A percentile compares a stretch with the other conserved stretches of the same genome.
Conservation (phyloP, 2,797 vertebrate species). For the Brachyrhaphis roseni region DNA sequence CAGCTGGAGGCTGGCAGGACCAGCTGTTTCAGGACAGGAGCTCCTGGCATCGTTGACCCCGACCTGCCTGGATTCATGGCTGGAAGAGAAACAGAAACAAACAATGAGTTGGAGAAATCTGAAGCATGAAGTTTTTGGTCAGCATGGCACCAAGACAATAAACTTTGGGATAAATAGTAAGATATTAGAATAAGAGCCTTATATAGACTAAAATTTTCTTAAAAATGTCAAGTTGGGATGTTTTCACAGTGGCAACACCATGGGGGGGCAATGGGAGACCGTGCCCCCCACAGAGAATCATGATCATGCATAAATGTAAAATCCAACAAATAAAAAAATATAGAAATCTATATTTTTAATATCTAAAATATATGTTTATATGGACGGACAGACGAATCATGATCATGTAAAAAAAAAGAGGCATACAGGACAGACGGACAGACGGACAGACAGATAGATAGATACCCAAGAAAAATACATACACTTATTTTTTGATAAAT, state of each 20-base stretch:
- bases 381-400: too few species aligned
- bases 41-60: slow-evolving; percentile 47
- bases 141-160: not conserved
- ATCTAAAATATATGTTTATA: too few species aligned
- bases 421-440: fast-evolving
- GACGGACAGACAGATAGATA: too few species aligned
- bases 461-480: too few species aligned
- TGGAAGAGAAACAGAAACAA: slow-evolving; percentile 35
- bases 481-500: too few species aligned
- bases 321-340: too few species aligned
- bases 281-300: too few species aligned
- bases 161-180: not conserved
- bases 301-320: too few species aligned
- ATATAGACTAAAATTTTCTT: not conserved
- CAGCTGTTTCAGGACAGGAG: slow-evolving; percentile 33
- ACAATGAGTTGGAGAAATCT: not conserved
- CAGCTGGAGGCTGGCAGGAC: slow-evolving; percentile 52
- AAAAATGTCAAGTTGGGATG: not conserved
- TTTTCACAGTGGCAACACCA: too few species aligned
- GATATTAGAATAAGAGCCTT: not conserved
- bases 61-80: slow-evolving; percentile 57
- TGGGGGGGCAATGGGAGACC: too few species aligned
- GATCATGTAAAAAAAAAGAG: too few species aligned
- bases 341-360: too few species aligned
- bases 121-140: not conserved